Base-by-base conservation (phyloP, 2,797 vertebrate genomes). In the Chromobotia macracanthus region DNA sequence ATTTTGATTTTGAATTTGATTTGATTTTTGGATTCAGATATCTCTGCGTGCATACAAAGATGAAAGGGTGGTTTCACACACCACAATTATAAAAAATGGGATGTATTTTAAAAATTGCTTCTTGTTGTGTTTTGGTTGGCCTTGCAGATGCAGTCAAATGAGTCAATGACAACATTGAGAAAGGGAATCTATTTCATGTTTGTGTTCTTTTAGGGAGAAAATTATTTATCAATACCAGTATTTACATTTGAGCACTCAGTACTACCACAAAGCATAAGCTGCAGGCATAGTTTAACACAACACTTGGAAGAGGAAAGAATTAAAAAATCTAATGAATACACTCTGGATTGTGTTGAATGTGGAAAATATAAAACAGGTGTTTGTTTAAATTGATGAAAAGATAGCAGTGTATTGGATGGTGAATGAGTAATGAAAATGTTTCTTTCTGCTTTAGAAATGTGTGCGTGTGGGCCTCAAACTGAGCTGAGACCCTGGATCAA, bases 1-100 rank as follows among this genome's bases (percentile, higher is more conserved):
- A 56, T 83, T 87, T 91, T 89, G 87, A 89, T 93, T 89, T 89
- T 88, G 91, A 87, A 88, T 93, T 92, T 92, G 89, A 89, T 90
- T 87, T 82, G 81, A 88, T 90, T 93, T 89, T 89, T 88, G 90
- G 87, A 87, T 92, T 86, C 91, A 91, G 91, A 91, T 91, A 92
- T 91, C 86, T 87, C 85, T 85, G 80, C 87, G 87, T 83, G 84
- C 84, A 86, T 89, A 77, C 82, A 80, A 84, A 87, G 84, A 83
- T 85, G 83, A 84, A 84, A 85, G 83, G 83, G 82, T 75, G 73
- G 2, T 94, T 91, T 90, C 91, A 89, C 89, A 89, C 81, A 85
- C 89, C 85, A 86, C 83, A 85, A 76, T 78, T 87, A 90, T 86
- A 87, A 90, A n/a, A 23, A 10, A 76, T 72, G 83, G 84, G 89